phyloP scores from a whole-genome alignment of 2,888 invertebrate genomes.

The Laothoe populi region DNA sequence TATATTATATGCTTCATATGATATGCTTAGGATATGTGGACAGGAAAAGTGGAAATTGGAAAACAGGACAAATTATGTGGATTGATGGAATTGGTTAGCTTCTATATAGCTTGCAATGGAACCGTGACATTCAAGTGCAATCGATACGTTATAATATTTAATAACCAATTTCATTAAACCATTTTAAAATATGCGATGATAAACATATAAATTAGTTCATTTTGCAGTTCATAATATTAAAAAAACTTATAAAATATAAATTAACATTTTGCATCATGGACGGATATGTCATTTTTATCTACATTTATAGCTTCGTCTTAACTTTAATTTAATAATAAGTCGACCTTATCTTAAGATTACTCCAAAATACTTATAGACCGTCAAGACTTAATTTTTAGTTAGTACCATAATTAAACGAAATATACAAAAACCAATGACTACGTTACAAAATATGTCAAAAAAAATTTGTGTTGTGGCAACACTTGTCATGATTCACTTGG shows the following conservation, averaged over 20 bases:
- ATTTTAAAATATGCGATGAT: background rate
- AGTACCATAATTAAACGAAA: background rate
- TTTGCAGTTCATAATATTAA: slow-evolving; percentile 3
- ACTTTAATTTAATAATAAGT: background rate
- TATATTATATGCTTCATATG: slow-evolving; percentile 3
- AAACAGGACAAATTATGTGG: background rate
- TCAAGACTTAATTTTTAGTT: background rate
- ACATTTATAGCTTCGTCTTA: background rate
- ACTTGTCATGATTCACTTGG: background rate
- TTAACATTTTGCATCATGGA: slow-evolving; percentile 9
- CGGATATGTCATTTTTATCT: background rate
- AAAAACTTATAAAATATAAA: background rate
- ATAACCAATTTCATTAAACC: slow-evolving; percentile 3
- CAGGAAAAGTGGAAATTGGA: background rate
- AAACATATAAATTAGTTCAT: background rate
- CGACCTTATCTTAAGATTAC: background rate
- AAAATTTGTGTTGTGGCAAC: slow-evolving; percentile 1
- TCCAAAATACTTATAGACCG: background rate
- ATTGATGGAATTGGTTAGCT: slow-evolving; percentile 1
- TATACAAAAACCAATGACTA: background rate
- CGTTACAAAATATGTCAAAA: background rate
- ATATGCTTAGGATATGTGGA: slow-evolving; percentile 5
- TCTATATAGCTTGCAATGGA: slow-evolving; percentile 9
- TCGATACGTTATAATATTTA: background rate
- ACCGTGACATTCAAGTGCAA: background rate